phyloP scores from a whole-genome alignment of 2,113 vertebrate species.

The Manacus vitellinus region DNA sequence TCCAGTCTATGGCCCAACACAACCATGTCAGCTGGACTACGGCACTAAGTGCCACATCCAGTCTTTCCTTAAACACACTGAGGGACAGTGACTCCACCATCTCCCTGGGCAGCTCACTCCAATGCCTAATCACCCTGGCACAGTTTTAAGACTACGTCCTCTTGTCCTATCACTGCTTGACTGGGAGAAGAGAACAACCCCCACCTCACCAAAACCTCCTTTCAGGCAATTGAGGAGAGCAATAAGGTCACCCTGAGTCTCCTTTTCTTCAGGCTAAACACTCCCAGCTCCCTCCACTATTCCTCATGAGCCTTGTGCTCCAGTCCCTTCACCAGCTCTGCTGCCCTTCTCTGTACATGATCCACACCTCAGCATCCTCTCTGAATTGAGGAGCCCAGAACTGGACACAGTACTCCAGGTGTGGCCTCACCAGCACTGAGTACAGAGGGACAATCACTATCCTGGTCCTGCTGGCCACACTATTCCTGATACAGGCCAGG shows the following conservation, averaged over 20 bases:
- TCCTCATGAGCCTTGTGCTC: neutral
- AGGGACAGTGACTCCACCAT: neutral
- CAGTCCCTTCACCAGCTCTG: neutral
- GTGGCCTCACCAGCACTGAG: neutral
- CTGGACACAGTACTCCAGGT: accelerated
- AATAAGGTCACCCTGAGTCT: neutral
- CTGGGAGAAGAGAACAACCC: neutral
- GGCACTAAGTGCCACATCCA: neutral
- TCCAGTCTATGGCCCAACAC: neutral
- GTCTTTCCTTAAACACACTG: neutral
- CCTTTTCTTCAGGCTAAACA: neutral
- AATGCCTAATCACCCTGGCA: neutral
- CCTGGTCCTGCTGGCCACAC: neutral
- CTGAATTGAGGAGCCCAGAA: neutral
- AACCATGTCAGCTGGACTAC: neutral
- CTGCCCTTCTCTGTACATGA: neutral
- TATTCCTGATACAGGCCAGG: neutral
- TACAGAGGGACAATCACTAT: neutral
- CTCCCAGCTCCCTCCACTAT: neutral
- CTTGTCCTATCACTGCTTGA: neutral
- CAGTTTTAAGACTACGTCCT: neutral
- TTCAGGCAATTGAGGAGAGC: neutral
- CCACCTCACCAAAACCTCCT: neutral
- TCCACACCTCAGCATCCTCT: neutral
- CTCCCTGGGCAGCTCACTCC: neutral